A percentile compares a stretch with the other conserved stretches of the same genome.
Evolutionary conservation across 2,797 vertebrate species (phyloP).

Genomic region (Tadarida brasiliensis): DNA sequence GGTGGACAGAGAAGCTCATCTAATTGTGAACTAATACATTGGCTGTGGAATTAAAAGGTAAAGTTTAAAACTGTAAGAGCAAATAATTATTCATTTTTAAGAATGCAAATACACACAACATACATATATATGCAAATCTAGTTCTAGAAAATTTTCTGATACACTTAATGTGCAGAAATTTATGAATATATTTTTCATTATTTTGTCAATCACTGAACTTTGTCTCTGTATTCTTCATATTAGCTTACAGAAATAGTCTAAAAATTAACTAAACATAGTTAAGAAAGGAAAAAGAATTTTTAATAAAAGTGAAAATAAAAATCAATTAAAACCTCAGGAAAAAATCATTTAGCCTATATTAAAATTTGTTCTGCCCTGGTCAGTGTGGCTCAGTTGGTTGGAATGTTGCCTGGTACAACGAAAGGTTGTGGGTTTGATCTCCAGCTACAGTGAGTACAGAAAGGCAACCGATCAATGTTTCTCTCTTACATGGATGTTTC

Average conservation of each 20-base stretch:
- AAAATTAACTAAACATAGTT: slow-evolving; percentile 63
- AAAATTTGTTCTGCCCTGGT: slow-evolving; percentile 42
- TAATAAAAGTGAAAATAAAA: slow-evolving; percentile 60
- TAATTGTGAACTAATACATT: slow-evolving; percentile 93
- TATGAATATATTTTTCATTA: slow-evolving; percentile 64
- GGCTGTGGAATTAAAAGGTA: slow-evolving; percentile 86
- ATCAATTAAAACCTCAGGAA: slow-evolving; percentile 28
- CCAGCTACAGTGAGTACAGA: not conserved
- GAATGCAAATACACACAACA: not conserved
- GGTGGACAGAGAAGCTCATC: slow-evolving; percentile 96
- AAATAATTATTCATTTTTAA: slow-evolving; percentile 37
- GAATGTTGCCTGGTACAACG: not conserved
- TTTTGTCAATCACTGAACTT: slow-evolving; percentile 63
- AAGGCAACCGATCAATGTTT: not conserved
- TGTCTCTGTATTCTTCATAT: slow-evolving; percentile 42
- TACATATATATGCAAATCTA: not conserved
- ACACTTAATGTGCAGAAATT: slow-evolving; percentile 41
- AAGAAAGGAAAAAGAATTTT: slow-evolving; percentile 36
- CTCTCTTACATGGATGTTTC: not conserved
- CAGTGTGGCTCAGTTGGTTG: not conserved
- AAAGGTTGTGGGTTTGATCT: not conserved
- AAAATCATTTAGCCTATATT: slow-evolving; percentile 1
- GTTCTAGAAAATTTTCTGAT: slow-evolving; percentile 64
- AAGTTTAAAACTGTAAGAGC: slow-evolving; percentile 32
- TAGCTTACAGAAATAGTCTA: slow-evolving; percentile 52